A percentile compares a stretch with the other conserved stretches of the same genome.
These are phyloP conservation scores for Macrosiphum euphorbiae DNA, from an alignment of 2,888 invertebrate species.

Conservation along the genomic window DNA sequence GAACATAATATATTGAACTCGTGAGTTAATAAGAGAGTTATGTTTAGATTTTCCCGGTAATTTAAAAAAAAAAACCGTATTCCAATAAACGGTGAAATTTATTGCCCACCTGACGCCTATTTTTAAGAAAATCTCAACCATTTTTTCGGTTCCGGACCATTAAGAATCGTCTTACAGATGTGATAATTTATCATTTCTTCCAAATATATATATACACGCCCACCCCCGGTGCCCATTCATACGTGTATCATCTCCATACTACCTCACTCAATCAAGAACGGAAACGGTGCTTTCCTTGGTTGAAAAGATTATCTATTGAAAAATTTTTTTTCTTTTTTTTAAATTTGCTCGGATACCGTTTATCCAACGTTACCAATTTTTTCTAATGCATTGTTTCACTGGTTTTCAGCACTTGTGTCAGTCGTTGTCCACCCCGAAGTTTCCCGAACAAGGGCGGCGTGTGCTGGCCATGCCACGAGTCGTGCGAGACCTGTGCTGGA, in stretches of 20 bases:
- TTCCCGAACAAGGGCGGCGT: slow-evolving; percentile 84
- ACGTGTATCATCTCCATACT: neutral
- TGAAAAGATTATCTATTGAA: neutral
- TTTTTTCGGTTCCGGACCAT: neutral
- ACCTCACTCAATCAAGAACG: neutral
- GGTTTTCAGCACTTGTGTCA: slow-evolving; percentile 81
- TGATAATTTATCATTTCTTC: neutral
- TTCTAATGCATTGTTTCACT: neutral
- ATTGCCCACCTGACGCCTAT: neutral
- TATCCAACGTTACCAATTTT: neutral
- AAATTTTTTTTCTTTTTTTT: neutral
- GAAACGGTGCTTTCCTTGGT: neutral
- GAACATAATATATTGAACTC: neutral
- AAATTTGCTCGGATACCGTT: neutral
- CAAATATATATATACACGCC: neutral
- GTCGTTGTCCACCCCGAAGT: slow-evolving; percentile 86
- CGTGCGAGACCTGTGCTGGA: slow-evolving; percentile 90
- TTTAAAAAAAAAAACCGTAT: neutral
- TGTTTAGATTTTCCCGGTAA: neutral
- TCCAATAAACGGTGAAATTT: neutral
- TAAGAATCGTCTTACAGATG: neutral
- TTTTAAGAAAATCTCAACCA: slow-evolving; percentile 5
- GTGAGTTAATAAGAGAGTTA: neutral
- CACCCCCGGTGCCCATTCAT: neutral
- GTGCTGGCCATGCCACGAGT: slow-evolving; percentile 90